phyloP scores from a whole-genome alignment of 2,797 vertebrate species.

The Peromyscus nudipes region DNA sequence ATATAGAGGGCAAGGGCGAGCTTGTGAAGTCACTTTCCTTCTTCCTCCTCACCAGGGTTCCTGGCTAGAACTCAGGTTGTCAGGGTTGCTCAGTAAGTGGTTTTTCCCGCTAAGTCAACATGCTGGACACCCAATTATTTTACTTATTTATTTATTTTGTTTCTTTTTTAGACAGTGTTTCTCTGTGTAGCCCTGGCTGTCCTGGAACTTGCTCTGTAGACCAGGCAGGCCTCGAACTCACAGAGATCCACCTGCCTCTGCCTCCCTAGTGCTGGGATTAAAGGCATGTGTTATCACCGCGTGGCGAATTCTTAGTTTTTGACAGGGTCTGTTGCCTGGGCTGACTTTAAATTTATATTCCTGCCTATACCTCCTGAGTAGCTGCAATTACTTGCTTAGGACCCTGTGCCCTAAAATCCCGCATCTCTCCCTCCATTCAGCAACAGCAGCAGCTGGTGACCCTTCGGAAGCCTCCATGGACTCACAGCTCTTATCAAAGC shows the following conservation, averaged over 20 bases:
- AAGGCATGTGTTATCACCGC: rapidly evolving
- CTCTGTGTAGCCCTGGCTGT: background rate
- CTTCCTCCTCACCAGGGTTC: background rate
- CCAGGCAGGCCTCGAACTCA: background rate
- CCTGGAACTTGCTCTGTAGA: background rate
- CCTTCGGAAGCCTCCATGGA: background rate
- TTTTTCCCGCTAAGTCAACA: background rate
- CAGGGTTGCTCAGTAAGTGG: background rate
- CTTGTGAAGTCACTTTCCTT: rapidly evolving
- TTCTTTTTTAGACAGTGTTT: background rate
- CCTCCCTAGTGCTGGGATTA: background rate
- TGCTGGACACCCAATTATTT: background rate
- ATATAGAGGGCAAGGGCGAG: rapidly evolving
- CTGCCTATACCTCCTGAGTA: background rate
- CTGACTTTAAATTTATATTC: background rate
- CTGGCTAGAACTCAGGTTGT: background rate
- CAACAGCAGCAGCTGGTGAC: background rate
- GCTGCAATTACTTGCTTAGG: background rate
- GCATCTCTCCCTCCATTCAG: background rate
- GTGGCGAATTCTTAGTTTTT: background rate
- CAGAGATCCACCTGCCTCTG: background rate
- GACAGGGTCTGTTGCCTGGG: background rate
- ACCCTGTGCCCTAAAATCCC: rapidly evolving
- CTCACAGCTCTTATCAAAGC: background rate
- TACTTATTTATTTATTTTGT: background rate